These are phyloP conservation scores for Drosophila phalerata DNA, from an alignment of 2,888 invertebrate species.

Conservation along the genomic window DNA sequence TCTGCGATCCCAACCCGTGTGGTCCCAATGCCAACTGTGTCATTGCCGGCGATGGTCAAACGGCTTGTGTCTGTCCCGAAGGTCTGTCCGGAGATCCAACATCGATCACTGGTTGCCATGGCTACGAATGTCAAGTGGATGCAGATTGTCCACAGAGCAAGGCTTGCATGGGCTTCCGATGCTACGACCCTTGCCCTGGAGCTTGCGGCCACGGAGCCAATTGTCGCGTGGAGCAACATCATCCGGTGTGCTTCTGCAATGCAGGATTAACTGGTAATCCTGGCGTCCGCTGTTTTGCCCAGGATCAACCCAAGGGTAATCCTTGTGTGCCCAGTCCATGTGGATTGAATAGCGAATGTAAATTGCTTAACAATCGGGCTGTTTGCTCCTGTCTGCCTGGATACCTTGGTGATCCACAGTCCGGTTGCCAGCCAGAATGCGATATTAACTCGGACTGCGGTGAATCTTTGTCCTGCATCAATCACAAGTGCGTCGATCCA, in stretches of 20 bases:
- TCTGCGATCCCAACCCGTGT: slow-evolving; percentile 93
- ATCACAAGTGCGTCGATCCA: slow-evolving; percentile 91
- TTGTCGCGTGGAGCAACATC: slow-evolving; percentile 92
- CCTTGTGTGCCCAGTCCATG: slow-evolving; percentile 92
- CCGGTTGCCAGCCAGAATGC: slow-evolving; percentile 92
- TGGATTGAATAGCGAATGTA: slow-evolving; percentile 92
- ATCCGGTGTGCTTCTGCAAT: slow-evolving; percentile 92
- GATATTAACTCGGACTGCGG: slow-evolving; percentile 93
- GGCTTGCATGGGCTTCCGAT: slow-evolving; percentile 93
- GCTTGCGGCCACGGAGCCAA: slow-evolving; percentile 91
- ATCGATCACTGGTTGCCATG: slow-evolving; percentile 90
- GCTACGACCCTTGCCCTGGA: slow-evolving; percentile 93
- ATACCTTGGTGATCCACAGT: slow-evolving; percentile 92
- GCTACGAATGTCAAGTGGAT: slow-evolving; percentile 93
- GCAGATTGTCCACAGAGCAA: slow-evolving; percentile 90
- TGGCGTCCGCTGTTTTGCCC: slow-evolving; percentile 89
- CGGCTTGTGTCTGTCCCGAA: slow-evolving; percentile 90
- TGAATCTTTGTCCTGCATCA: slow-evolving; percentile 90
- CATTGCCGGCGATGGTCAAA: slow-evolving; percentile 89
- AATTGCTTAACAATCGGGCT: slow-evolving; percentile 89
- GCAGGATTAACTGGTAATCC: slow-evolving; percentile 92
- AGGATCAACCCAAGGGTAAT: slow-evolving; percentile 86
- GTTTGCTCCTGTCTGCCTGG: slow-evolving; percentile 92
- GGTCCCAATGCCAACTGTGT: slow-evolving; percentile 92
- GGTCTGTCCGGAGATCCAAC: slow-evolving; percentile 92